Conservation (phyloP, 1,140 invertebrate genomes). For the Mamestra configurata region DNA sequence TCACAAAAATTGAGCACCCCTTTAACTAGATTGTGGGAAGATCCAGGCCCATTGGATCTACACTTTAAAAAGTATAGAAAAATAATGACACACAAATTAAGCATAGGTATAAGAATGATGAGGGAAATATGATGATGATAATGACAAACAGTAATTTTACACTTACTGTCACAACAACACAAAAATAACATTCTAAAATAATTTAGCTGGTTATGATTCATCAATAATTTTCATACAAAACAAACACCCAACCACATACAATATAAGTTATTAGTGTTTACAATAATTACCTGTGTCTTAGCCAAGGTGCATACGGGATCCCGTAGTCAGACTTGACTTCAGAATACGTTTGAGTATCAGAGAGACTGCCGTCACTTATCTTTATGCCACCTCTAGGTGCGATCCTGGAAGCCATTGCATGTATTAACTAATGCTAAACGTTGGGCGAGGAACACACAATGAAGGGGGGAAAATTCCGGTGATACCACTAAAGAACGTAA, state of each 20-base stretch:
- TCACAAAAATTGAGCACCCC: not conserved
- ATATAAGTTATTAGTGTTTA: constrained; percentile 15
- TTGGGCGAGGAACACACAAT: not conserved
- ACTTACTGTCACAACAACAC: constrained; percentile 36
- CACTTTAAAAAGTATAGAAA: not conserved
- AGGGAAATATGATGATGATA: constrained; percentile 33
- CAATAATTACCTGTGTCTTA: constrained; percentile 90
- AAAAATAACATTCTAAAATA: constrained; percentile 30
- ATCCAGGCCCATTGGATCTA: constrained; percentile 5
- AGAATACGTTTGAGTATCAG: constrained; percentile 92
- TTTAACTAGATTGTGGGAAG: not conserved
- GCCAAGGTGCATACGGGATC: constrained; percentile 91
- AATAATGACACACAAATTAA: constrained; percentile 46
- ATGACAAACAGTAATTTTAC: constrained; percentile 32
- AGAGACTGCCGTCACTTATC: constrained; percentile 93
- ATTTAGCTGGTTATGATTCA: constrained; percentile 28
- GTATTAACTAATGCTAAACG: constrained; percentile 1
- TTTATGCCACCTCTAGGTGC: constrained; percentile 89
- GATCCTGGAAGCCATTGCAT: constrained; percentile 76
- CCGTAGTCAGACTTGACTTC: constrained; percentile 90
- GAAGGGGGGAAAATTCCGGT: not conserved
- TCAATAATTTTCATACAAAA: constrained; percentile 36
- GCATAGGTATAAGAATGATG: constrained; percentile 37
- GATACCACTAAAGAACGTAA: not conserved
- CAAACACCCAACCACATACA: constrained; percentile 56